Base-by-base conservation (phyloP, 1,140 invertebrate species). In the Pachypsylla venusta region DNA sequence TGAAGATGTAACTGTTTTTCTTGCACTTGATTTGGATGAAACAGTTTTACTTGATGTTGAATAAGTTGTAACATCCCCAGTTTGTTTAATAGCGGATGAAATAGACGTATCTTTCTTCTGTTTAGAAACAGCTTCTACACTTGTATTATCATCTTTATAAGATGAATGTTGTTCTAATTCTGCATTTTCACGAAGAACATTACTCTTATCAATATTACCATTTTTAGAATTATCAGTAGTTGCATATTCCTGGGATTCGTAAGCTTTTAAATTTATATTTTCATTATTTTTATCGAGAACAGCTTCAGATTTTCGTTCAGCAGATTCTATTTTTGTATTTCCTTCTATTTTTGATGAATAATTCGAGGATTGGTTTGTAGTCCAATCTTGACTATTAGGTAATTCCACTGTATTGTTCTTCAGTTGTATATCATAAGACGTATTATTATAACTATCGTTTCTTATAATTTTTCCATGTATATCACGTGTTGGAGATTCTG, bases 401-500 rank as follows among this genome's bases (percentile, higher is more conserved):
- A 55, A 25, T n/a, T 19, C 26, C 54, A 55, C 26, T 4, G 2
- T 58, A 25, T 58, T 48, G 30, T 48, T 25, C 16, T 26, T 19
- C 12, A 19, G 16, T 14, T 26, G 16, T 12, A 19, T 57, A 13
- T 26, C 55, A 26, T 57, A 26, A 13, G 55, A 57, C 16, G 64
- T 60, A n/a, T 57, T 63, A 65, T 66, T 67, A 56, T 64, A 64
- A n/a, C 60, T 62, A 19, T 28, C 59, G 20, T 64, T 61, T 24
- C 57, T 54, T 22, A 27, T 62, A 13, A 39, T 54, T 57, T 28
- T 54, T 28, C 53, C 20, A 53, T 72, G 70, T 66, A 76, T 75
- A 64, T 81, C 80, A 64, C 79, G 76, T 14, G 80, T 81, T 2
- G 84, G 84, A 25, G 81, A 84, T 68, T 81, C 80, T 3, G 83